Conservation (phyloP, 2,797 vertebrate species). For the Benthosema pterotum region DNA sequence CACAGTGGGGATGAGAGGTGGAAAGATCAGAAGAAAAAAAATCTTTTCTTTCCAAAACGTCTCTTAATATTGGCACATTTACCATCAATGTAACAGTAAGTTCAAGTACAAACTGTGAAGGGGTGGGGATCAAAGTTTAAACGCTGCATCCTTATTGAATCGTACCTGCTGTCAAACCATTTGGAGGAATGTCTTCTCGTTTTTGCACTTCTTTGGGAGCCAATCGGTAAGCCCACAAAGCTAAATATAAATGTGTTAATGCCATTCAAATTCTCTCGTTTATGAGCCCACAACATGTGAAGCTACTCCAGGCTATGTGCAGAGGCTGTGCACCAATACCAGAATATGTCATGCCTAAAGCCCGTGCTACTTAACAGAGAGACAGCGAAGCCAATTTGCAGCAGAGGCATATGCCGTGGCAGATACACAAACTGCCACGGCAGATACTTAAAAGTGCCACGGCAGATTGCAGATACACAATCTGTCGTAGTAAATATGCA, state of each 20-base stretch:
- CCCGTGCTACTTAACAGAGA: not conserved
- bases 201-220: not conserved
- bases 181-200: not conserved
- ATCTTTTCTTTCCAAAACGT: constrained; percentile 18
- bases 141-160: not conserved
- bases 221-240: not conserved
- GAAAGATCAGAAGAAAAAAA: constrained; percentile 7
- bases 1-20: constrained; percentile 22
- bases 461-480: no score
- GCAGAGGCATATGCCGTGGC: no score
- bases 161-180: constrained; percentile 1
- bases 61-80: constrained; percentile 10
- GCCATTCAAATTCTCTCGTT: not conserved
- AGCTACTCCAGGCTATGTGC: constrained; percentile 12
- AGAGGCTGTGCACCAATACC: constrained; percentile 13
- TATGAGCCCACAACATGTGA: constrained; percentile 15
- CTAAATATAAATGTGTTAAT: not conserved
- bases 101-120: constrained; percentile 15
- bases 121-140: not conserved
- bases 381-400: no score
- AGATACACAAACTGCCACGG: no score
- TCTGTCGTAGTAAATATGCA: no score
- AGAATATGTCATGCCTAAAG: constrained; percentile 32
- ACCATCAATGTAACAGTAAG: constrained; percentile 18
- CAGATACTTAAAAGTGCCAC: no score